These are phyloP conservation scores for Chaenodraco wilsoni DNA, from an alignment of 2,797 vertebrate species.

Conservation along the genomic window DNA sequence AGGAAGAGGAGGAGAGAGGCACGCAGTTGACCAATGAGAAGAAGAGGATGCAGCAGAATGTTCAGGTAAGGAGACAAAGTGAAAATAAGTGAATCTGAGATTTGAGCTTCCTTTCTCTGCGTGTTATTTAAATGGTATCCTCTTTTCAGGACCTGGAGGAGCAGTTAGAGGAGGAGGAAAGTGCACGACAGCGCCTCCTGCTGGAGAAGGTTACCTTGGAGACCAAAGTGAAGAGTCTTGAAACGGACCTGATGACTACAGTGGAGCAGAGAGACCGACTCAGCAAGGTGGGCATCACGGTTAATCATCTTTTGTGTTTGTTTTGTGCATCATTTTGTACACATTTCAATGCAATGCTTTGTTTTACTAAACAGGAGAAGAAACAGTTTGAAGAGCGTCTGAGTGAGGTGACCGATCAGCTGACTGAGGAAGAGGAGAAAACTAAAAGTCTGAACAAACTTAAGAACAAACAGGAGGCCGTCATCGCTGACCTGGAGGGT, in stretches of 20 bases:
- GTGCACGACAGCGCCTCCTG: conserved; percentile 90
- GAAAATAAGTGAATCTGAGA: background rate
- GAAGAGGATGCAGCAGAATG: conserved; percentile 88
- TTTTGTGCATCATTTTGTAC: background rate
- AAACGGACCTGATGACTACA: conserved; percentile 83
- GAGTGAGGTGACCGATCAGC: conserved; percentile 87
- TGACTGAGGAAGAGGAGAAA: conserved; percentile 92
- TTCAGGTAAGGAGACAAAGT: conserved; percentile 83
- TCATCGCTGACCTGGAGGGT: conserved; percentile 92
- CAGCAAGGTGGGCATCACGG: conserved; percentile 81
- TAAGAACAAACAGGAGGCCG: conserved; percentile 91
- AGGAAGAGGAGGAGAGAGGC: conserved; percentile 90
- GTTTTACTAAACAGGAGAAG: conserved; percentile 84
- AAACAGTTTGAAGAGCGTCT: conserved; percentile 89
- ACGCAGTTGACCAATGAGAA: conserved; percentile 88
- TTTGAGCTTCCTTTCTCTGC: background rate
- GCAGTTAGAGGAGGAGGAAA: conserved; percentile 92
- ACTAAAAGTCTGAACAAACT: conserved; percentile 91
- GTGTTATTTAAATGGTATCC: background rate
- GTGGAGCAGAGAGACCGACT: conserved; percentile 89
- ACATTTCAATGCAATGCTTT: background rate
- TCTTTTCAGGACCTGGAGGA: conserved; percentile 89
- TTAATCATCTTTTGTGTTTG: background rate
- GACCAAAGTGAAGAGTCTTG: conserved; percentile 89
- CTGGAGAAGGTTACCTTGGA: conserved; percentile 92